Percentiles rank a stretch among this genome's conserved stretches.
Evolutionary conservation across 2,797 vertebrate genomes (phyloP).

Genomic region (Mus caroli): DNA sequence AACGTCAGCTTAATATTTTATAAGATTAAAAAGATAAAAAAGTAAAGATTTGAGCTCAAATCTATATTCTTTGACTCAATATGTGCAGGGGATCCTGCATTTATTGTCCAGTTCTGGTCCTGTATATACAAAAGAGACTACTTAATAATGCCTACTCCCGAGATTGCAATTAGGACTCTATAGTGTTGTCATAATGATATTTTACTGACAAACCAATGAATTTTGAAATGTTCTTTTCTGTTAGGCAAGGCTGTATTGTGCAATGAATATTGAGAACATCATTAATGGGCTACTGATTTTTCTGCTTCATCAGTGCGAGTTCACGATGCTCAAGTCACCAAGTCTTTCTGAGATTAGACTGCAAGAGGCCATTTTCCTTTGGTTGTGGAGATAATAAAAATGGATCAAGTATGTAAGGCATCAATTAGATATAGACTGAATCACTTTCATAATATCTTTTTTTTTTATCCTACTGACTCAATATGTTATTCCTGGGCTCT

Average conservation of each 20-base stretch:
- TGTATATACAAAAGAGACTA: not conserved
- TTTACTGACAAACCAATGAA: not conserved
- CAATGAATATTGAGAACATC: not conserved
- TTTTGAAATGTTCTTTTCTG: not conserved
- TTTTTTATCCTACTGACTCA: not conserved
- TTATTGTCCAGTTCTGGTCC: not conserved
- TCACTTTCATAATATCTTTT: not conserved
- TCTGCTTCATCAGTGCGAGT: not conserved
- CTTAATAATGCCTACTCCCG: not conserved
- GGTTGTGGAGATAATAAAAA: not conserved
- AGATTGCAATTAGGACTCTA: not conserved
- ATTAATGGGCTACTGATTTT: not conserved
- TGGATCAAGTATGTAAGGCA: not conserved
- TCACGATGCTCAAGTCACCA: not conserved
- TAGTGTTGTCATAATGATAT: not conserved
- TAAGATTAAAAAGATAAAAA: constrained; percentile 14
- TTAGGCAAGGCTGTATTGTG: not conserved
- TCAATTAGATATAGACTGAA: not conserved
- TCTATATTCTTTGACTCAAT: not conserved
- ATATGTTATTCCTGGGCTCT: not conserved
- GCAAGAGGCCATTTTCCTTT: not conserved
- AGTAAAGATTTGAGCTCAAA: not conserved
- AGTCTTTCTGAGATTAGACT: not conserved
- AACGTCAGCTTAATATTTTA: not conserved
- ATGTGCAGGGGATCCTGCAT: not conserved